Evolutionary conservation across 2,888 invertebrate species (phyloP), one percentile per base, ranked within the genome.

Genomic region (Hoplodrina ambigua): DNA sequence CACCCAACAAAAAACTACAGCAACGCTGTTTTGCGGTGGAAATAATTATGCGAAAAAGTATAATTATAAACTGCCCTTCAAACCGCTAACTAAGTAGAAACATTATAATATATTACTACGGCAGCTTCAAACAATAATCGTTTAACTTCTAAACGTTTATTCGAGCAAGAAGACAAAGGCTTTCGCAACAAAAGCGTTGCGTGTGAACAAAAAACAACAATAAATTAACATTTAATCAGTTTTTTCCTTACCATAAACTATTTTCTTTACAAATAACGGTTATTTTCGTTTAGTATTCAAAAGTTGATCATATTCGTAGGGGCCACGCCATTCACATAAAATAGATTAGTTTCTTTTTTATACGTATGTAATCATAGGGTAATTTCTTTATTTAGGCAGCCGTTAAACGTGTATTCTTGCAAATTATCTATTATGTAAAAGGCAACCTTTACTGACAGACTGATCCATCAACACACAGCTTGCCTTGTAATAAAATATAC

Each of bases 221-320:
- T 83, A 82, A 82, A 83, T 82, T 82, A 83, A 71, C 65, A 71
- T 81, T 63, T 72, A 81, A 82, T 83, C 83, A 83, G 71, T 81
- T 80, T 64, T 25, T 25, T 30, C 72, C 13, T 63, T 20, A 53
- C 55, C 63, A 80, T 80, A 72, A 80, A 78, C 72, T 68, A 78
- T 83, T 81, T 78, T 58, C 46, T 56, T 54, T 41, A 77, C 68
- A 83, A 83, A 81, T 83, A 61, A 78, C 71, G 13, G 81, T 72
- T 73, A 68, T 81, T 76, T 64, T 53, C 37, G 56, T 67, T 74
- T 54, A 65, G 66, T 63, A 65, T 81, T 80, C 65, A 56, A 72
- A 76, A 61, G 69, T 74, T 64, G 44, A 73, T 72, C 59, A 64
- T 75, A 60, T 75, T 78, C 67, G 49, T 72, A 60, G 20, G 17